Evolutionary conservation across 2,888 invertebrate genomes (phyloP).

Genomic region (Sisyra terminalis): DNA sequence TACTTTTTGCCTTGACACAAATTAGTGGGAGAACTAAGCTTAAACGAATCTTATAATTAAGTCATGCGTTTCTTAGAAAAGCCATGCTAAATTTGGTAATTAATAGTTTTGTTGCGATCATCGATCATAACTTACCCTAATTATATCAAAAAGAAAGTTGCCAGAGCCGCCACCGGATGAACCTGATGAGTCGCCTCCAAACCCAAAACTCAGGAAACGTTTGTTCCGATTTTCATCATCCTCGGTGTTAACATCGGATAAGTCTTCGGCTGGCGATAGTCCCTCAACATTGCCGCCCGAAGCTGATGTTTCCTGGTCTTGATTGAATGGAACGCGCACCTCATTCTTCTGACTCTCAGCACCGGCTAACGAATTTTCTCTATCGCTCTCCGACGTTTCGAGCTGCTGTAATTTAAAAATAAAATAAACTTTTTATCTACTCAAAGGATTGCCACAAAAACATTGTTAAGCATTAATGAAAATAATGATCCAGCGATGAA

Average conservation of each 20-base stretch:
- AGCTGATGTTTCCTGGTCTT: constrained; percentile 24
- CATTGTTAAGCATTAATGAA: too few relatives aligned
- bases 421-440: background rate
- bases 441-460: too few relatives aligned
- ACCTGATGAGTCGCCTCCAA: constrained; percentile 24
- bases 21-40: too few relatives aligned
- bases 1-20: too few relatives aligned
- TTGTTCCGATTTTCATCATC: constrained; percentile 71
- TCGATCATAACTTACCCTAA: constrained; percentile 50
- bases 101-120: too few relatives aligned
- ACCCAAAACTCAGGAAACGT: constrained; percentile 56
- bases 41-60: too few relatives aligned
- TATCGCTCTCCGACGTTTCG: constrained; percentile 29
- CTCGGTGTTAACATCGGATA: constrained; percentile 45
- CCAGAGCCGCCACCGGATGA: constrained; percentile 51
- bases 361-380: constrained; percentile 32
- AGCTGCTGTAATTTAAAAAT: constrained; percentile 13
- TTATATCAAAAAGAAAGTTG: constrained; percentile 78
- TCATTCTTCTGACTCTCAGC: constrained; percentile 45
- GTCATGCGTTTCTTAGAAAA: too few relatives aligned
- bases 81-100: too few relatives aligned
- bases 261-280: constrained; percentile 50
- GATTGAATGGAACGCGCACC: constrained; percentile 24
- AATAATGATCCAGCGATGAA: too few relatives aligned
- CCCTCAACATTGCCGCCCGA: constrained; percentile 42